Evolutionary conservation across 2,113 vertebrate species (phyloP).

Genomic region (Zootoca vivipara): DNA sequence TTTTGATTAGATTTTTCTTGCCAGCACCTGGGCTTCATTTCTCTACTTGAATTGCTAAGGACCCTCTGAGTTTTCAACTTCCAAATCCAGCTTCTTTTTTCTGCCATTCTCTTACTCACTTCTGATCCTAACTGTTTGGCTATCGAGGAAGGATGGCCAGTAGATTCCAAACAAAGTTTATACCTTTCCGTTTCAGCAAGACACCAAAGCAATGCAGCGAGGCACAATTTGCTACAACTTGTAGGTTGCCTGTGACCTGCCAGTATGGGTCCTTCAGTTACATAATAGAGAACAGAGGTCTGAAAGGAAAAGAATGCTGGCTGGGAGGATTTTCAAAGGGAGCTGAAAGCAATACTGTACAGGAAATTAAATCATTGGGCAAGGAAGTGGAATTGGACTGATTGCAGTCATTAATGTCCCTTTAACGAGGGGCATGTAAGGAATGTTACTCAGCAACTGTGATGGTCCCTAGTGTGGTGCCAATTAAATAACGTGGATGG

Average conservation of each 20-base stretch:
- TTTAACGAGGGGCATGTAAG: slow-evolving; percentile 65
- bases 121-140: not conserved
- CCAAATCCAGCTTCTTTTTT: not conserved
- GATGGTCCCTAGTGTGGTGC: slow-evolving; percentile 47
- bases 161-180: slow-evolving; percentile 1
- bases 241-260: slow-evolving; percentile 16
- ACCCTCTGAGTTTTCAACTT: not conserved
- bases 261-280: not conserved
- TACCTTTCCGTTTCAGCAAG: slow-evolving; percentile 5
- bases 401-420: slow-evolving; percentile 63
- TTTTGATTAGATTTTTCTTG: not conserved
- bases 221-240: slow-evolving; percentile 31
- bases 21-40: not conserved
- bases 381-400: slow-evolving; percentile 55
- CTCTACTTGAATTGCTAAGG: not conserved
- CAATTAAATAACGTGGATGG: slow-evolving; percentile 62
- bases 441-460: slow-evolving; percentile 57
- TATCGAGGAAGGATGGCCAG: not conserved
- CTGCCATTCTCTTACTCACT: not conserved
- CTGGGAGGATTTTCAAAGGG: slow-evolving; percentile 40
- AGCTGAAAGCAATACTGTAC: slow-evolving; percentile 59
- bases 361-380: slow-evolving; percentile 70
- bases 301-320: slow-evolving; percentile 46
- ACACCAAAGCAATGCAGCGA: not conserved
- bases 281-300: slow-evolving; percentile 32